A percentile compares a stretch with the other conserved stretches of the same genome.
These are phyloP conservation scores for Gobiocypris rarus DNA, from an alignment of 2,113 vertebrate species.

Conservation along the genomic window DNA sequence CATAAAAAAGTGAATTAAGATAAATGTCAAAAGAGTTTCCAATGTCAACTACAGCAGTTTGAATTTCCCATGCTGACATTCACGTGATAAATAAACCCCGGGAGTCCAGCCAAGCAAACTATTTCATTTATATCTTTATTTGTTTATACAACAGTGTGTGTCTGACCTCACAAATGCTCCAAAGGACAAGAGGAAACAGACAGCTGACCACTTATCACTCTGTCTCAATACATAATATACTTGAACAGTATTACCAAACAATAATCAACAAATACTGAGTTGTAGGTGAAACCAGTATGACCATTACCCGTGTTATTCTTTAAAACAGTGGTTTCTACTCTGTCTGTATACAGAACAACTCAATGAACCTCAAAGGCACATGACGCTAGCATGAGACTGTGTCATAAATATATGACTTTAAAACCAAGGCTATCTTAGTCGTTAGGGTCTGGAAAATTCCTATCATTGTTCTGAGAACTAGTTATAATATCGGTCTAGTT, in stretches of 20 bases:
- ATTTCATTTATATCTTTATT: slow-evolving; percentile 17
- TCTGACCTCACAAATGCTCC: slow-evolving; percentile 11
- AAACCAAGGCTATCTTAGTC: background rate
- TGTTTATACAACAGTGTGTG: background rate
- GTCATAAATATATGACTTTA: background rate
- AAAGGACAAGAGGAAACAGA: slow-evolving; percentile 8
- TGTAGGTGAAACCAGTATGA: background rate
- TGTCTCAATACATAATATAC: background rate
- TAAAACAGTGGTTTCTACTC: background rate
- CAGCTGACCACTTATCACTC: background rate
- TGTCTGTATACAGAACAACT: background rate
- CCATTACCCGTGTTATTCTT: background rate
- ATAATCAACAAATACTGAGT: background rate
- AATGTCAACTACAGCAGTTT: background rate
- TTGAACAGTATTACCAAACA: background rate
- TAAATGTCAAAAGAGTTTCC: background rate
- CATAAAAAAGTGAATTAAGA: background rate
- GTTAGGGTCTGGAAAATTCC: background rate
- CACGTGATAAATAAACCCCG: background rate
- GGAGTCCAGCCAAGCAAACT: background rate
- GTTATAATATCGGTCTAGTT: background rate
- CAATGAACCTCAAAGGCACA: background rate
- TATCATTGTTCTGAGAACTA: background rate
- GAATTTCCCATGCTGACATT: background rate
- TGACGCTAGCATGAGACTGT: slow-evolving; percentile 10